These are phyloP conservation scores for Hemithea aestivaria DNA, from an alignment of 2,888 invertebrate species.

Conservation along the genomic window DNA sequence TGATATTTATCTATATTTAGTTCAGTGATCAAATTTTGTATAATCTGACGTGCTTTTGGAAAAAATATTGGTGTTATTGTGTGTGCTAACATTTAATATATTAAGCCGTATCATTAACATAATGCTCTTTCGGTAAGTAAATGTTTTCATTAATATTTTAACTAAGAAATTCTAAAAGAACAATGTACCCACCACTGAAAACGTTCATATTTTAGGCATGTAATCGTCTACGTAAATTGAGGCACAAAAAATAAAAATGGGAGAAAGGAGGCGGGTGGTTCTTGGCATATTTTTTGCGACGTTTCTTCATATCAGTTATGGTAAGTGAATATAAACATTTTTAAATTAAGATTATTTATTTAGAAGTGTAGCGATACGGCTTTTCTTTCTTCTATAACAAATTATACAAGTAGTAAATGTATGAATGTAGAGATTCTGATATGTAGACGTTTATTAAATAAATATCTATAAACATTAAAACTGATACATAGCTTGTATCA, in stretches of 20 bases:
- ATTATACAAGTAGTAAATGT: no score
- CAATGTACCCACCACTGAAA: not conserved
- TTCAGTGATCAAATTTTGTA: conserved; percentile 38
- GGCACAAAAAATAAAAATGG: conserved; percentile 25
- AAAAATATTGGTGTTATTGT: no score
- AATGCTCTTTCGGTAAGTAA: conserved; percentile 8
- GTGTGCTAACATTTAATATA: no score
- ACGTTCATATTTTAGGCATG: conserved; percentile 29
- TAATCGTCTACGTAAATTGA: conserved; percentile 10
- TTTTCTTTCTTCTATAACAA: no score
- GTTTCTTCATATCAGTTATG: conserved; percentile 29
- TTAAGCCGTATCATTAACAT: no score
- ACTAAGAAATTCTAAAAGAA: not conserved
- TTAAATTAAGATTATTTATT: no score
- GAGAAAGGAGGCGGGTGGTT: conserved; percentile 18
- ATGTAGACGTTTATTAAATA: no score
- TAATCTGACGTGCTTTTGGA: conserved; percentile 41
- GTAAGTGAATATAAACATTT: conserved; percentile 35
- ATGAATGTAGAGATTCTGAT: no score
- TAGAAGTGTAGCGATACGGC: no score
- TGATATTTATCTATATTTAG: conserved; percentile 42
- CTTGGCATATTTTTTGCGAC: conserved; percentile 25
- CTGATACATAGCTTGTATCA: no score
- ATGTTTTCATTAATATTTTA: no score
- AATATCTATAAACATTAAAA: no score